A percentile compares a stretch with the other conserved stretches of the same genome.
These are phyloP conservation scores for Hylaea fasciaria DNA, from an alignment of 2,888 invertebrate genomes.

Conservation along the genomic window DNA sequence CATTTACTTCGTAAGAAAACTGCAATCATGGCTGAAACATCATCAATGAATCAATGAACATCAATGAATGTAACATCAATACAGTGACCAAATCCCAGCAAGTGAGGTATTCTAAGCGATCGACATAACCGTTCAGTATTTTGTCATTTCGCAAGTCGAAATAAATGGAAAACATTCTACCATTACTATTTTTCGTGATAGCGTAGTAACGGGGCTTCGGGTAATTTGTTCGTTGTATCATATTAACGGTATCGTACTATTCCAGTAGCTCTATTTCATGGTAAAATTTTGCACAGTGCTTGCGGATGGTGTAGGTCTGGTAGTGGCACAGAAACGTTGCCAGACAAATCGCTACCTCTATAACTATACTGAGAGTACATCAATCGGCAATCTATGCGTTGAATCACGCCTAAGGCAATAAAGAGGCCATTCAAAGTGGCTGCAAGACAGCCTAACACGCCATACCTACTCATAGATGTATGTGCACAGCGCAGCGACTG, in stretches of 20 bases:
- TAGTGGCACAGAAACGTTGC: constrained; percentile 25
- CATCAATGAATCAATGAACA: no score
- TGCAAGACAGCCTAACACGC: background rate
- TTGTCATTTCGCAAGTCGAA: no score
- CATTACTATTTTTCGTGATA: no score
- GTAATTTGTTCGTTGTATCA: background rate
- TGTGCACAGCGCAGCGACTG: background rate
- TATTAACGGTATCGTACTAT: background rate
- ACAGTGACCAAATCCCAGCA: no score
- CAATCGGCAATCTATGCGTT: constrained; percentile 26
- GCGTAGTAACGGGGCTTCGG: background rate
- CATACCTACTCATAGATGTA: background rate
- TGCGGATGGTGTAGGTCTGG: constrained; percentile 13
- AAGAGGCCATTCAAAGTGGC: background rate
- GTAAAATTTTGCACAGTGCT: constrained; percentile 6
- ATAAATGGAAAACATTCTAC: background rate
- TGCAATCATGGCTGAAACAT: no score
- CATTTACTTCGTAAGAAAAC: no score
- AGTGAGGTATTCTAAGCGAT: no score
- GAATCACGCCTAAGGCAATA: background rate
- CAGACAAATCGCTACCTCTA: background rate
- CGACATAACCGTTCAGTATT: no score
- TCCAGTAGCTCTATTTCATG: constrained; percentile 20
- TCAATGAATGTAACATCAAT: no score
- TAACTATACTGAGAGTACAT: constrained; percentile 17